These are phyloP conservation scores for Pedetes capensis DNA, from an alignment of 2,113 vertebrate species.

Conservation along the genomic window DNA sequence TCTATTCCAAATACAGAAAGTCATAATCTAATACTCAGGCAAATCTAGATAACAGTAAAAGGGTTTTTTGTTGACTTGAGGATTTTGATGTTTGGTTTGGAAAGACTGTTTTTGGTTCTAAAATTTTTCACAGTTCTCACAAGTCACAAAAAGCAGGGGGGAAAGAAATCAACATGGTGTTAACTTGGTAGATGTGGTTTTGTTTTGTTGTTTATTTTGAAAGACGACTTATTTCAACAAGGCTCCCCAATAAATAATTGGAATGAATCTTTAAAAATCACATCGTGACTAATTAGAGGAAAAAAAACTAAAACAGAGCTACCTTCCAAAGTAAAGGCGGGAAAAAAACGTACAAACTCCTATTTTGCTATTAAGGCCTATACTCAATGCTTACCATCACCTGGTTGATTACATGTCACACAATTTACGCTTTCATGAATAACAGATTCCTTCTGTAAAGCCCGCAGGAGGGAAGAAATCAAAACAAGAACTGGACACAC, in stretches of 20 bases:
- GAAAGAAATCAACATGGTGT: background rate
- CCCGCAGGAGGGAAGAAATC: background rate
- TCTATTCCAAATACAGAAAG: conserved; percentile 24
- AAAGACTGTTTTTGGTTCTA: background rate
- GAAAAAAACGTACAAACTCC: background rate
- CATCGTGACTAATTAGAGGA: background rate
- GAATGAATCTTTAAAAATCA: background rate
- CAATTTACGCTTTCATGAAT: background rate
- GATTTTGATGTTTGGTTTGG: no score
- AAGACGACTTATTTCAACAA: background rate
- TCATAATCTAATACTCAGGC: background rate
- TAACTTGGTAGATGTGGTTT: background rate
- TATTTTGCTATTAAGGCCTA: background rate
- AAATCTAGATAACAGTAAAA: background rate
- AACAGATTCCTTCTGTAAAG: background rate
- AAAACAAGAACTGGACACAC: background rate
- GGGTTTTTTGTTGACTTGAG: no score
- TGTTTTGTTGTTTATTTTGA: no score
- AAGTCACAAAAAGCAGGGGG: background rate
- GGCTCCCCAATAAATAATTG: background rate
- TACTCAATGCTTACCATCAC: background rate
- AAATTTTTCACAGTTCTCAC: background rate
- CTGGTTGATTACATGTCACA: background rate
- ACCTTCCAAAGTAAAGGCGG: background rate
- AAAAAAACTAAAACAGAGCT: background rate